Evolutionary conservation across 1,140 invertebrate species (phyloP).

Genomic region (Aphidius ervi): DNA sequence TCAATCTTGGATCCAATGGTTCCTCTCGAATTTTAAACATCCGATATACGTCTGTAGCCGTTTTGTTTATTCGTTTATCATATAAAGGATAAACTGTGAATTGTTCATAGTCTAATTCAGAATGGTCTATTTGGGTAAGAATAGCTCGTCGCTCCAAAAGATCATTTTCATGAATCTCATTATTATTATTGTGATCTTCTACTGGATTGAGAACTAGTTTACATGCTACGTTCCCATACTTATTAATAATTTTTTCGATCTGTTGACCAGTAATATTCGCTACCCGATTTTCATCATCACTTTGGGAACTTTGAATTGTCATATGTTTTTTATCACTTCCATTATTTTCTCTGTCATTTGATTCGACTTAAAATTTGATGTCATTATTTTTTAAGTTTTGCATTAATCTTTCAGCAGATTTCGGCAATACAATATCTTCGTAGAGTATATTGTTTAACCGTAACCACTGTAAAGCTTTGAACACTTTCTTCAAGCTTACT

Average conservation of each 20-base stretch:
- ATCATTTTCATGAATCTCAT: too few species aligned
- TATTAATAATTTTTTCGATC: too few species aligned
- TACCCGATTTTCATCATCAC: too few species aligned
- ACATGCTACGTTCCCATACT: background rate
- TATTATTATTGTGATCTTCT: background rate
- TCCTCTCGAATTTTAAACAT: constrained; percentile 33
- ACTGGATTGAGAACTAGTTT: background rate
- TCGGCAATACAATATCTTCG: constrained; percentile 26
- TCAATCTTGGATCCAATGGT: constrained; percentile 27
- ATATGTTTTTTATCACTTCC: too few species aligned
- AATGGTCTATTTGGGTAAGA: constrained; percentile 25
- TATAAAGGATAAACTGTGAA: constrained; percentile 36
- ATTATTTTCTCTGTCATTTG: constrained; percentile 6
- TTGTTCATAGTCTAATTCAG: constrained; percentile 33
- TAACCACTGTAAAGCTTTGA: constrained; percentile 22
- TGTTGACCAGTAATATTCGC: too few species aligned
- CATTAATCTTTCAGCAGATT: constrained; percentile 12
- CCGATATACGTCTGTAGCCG: constrained; percentile 33
- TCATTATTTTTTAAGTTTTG: constrained; percentile 9
- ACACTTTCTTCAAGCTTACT: constrained; percentile 26
- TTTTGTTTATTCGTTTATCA: constrained; percentile 31
- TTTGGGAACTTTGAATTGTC: too few species aligned
- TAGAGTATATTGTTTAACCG: constrained; percentile 25
- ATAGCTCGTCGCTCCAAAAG: constrained; percentile 4
- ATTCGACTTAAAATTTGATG: constrained; percentile 5